Base-by-base conservation (phyloP, 2,888 invertebrate species). In the Coelopa pilipes region DNA sequence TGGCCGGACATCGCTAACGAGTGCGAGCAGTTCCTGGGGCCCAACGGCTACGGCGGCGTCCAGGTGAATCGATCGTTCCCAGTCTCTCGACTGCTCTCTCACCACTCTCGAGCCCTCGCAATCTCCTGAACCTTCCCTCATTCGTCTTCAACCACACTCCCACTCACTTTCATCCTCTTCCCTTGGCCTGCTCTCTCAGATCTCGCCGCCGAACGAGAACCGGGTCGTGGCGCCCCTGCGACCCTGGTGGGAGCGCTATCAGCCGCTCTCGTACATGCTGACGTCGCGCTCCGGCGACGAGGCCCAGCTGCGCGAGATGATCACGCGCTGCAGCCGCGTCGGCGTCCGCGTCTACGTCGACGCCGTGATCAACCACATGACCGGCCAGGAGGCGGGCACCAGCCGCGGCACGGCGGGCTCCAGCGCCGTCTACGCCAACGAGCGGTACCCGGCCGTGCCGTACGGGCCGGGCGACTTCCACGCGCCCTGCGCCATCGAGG, bases 211-310 rank as follows among this genome's bases (percentile, higher is more conserved):
- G 0, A 92, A 90, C 80, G 95, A 95, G 84, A 93, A 94, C 34
- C 62, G 62, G 80, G 87, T 91, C 0, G 88, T 91, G 0, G 87
- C 92, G 17, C 78, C 84, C 4, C 88, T 89, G 74, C 89, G 93
- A 0, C 94, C 96, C 0, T 97, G 96, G 96, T 96, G 92, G 92
- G 96, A 96, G 84, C 89, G 96, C 21, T 96, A 96, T 85, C 96
- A 96, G 85, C 95, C 95, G 0, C 92, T 96, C 55, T 95, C 95
- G 34, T 97, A 96, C 87, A 88, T 89, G 17, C 88, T 96, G 60
- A 83, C 84, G 1, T 94, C 95, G 0, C 90, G 96, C 72, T 95
- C 95, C 46, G 96, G 96, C 50, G 91, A n/a, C 55, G 75, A 75
- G 70, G 15, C 69, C 1, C 73, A 76, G 12, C 68, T 78, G 49